Conservation (phyloP, 2,113 vertebrate species). For the human region DNA sequence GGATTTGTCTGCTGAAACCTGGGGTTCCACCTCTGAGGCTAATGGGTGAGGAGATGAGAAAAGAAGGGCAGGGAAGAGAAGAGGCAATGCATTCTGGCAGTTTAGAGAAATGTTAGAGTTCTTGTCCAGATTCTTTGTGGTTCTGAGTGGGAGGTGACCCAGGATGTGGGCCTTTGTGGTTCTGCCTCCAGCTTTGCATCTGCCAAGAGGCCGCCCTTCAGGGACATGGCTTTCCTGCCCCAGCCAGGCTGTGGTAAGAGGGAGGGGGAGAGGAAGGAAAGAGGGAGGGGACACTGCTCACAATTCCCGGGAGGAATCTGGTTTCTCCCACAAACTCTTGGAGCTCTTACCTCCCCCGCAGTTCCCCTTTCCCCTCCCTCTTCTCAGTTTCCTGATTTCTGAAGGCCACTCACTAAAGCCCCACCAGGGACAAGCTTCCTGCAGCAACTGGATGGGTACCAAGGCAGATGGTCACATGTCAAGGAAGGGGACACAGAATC, state of each 20-base stretch:
- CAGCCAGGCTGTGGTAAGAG: constrained; percentile 58
- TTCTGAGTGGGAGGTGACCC: constrained; percentile 70
- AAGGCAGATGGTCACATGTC: constrained; percentile 11
- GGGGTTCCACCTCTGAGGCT: background rate
- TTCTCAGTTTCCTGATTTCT: constrained; percentile 17
- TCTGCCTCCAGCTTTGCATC: constrained; percentile 39
- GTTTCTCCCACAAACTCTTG: constrained; percentile 58
- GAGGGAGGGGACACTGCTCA: background rate
- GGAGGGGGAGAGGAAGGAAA: background rate
- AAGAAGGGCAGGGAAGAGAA: constrained; percentile 23
- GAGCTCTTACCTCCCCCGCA: background rate
- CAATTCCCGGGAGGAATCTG: constrained; percentile 56
- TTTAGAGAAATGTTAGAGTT: constrained; percentile 61
- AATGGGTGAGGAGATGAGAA: constrained; percentile 13
- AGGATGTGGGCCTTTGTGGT: constrained; percentile 64
- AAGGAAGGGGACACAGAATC: background rate
- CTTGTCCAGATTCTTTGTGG: constrained; percentile 70
- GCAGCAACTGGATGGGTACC: constrained; percentile 3
- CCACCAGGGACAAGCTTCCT: background rate
- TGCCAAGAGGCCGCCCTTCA: constrained; percentile 57
- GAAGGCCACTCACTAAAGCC: constrained; percentile 23
- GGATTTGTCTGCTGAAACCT: background rate
- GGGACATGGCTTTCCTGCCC: constrained; percentile 30
- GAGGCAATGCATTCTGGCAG: constrained; percentile 33
- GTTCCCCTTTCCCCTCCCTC: background rate